phyloP scores from a whole-genome alignment of 1,140 invertebrate genomes.

The Spodoptera litura region DNA sequence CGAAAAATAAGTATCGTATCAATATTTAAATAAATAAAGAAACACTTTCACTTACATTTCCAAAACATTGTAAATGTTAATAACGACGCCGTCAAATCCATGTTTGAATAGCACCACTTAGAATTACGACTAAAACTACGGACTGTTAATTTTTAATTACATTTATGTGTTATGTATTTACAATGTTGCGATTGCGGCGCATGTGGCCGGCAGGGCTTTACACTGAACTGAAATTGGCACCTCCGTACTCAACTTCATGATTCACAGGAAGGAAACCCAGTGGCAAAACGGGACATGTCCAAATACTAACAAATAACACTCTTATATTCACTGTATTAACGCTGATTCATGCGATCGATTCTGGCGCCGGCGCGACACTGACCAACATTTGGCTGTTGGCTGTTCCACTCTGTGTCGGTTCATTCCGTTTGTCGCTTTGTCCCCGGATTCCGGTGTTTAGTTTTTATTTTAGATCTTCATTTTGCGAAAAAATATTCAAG shows the following conservation, averaged over 20 bases:
- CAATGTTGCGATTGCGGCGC: slow-evolving; percentile 61
- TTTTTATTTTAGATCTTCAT: slow-evolving; percentile 52
- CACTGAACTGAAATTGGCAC: slow-evolving; percentile 67
- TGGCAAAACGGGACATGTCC: slow-evolving; percentile 79
- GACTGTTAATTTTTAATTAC: slow-evolving; percentile 36
- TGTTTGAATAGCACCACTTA: slow-evolving; percentile 62
- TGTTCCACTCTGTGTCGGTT: slow-evolving; percentile 47
- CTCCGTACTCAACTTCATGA: slow-evolving; percentile 68
- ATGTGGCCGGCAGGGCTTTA: slow-evolving; percentile 65
- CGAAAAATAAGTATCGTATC: not conserved
- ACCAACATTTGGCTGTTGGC: slow-evolving; percentile 65
- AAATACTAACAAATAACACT: slow-evolving; percentile 69
- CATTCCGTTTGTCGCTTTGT: slow-evolving; percentile 56
- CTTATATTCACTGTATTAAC: slow-evolving; percentile 55
- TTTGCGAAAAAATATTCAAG: slow-evolving; percentile 6
- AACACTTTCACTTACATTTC: slow-evolving; percentile 70
- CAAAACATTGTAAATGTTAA: slow-evolving; percentile 69
- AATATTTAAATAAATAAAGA: not conserved
- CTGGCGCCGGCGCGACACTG: slow-evolving; percentile 77
- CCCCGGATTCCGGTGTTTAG: slow-evolving; percentile 35
- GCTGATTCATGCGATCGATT: slow-evolving; percentile 75
- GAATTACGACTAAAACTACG: slow-evolving; percentile 50
- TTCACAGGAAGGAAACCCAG: slow-evolving; percentile 80
- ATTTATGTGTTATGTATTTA: slow-evolving; percentile 49
- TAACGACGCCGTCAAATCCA: slow-evolving; percentile 69